A percentile compares a stretch with the other conserved stretches of the same genome.
Evolutionary conservation across 1,140 invertebrate species (phyloP).

Genomic region (Wasmannia auropunctata): DNA sequence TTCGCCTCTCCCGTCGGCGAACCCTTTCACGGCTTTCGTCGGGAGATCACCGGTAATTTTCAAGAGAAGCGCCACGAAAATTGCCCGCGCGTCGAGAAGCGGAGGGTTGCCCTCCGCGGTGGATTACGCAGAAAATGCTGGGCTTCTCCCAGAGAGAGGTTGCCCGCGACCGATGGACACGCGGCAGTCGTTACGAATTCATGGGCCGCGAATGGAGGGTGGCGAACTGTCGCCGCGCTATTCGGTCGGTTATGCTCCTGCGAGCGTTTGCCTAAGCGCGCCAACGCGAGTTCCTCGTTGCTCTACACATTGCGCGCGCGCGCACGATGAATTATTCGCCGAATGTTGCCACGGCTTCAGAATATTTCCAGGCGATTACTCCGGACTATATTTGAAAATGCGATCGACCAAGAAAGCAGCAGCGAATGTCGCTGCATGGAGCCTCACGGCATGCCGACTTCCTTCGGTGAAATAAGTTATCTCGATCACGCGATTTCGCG

Average conservation of each 20-base stretch:
- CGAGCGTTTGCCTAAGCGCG: conserved; percentile 9
- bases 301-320: conserved; percentile 4
- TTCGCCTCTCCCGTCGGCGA: conserved; percentile 3
- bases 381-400: conserved; percentile 44
- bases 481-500: conserved; percentile 55
- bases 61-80: conserved; percentile 27
- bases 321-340: conserved; percentile 46
- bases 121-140: conserved; percentile 54
- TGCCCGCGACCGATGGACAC: background rate
- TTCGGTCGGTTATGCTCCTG: background rate
- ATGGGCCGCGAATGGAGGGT: conserved; percentile 39
- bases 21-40: conserved; percentile 43
- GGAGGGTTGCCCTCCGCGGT: background rate
- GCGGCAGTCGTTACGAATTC: conserved; percentile 66
- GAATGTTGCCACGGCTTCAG: conserved; percentile 20
- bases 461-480: conserved; percentile 34
- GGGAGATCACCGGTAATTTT: conserved; percentile 47
- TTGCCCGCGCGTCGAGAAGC: background rate
- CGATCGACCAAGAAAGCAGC: conserved; percentile 31
- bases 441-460: background rate
- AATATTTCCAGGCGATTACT: conserved; percentile 30
- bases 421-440: conserved; percentile 29
- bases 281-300: conserved; percentile 34
- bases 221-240: conserved; percentile 37
- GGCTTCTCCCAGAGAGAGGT: background rate